A percentile compares a stretch with the other conserved stretches of the same genome.
Evolutionary conservation across 2,888 invertebrate species (phyloP).

Genomic region (Volucella zonaria): DNA sequence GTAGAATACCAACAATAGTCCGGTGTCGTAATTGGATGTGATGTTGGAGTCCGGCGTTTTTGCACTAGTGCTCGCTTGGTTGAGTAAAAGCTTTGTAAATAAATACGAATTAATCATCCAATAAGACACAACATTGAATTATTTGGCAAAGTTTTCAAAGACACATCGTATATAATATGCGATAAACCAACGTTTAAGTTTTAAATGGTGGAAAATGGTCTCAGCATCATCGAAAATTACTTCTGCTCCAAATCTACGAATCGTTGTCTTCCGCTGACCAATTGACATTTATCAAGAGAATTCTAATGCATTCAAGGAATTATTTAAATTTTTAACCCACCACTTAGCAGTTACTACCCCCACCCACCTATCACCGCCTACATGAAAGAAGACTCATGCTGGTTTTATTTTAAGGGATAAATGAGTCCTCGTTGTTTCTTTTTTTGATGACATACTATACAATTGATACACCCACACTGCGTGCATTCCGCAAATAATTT

Average conservation of each 20-base stretch:
- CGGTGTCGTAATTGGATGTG: too few species aligned
- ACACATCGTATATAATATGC: too few species aligned
- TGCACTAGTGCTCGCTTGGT: too few species aligned
- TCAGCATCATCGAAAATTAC: too few species aligned
- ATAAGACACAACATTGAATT: too few species aligned
- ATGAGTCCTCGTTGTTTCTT: conserved; percentile 2
- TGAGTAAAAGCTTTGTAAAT: too few species aligned
- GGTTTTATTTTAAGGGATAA: conserved; percentile 15
- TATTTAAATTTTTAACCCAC: conserved; percentile 8
- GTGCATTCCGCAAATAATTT: conserved; percentile 32
- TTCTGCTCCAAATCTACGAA: conserved; percentile 9
- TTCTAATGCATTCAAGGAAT: conserved; percentile 24
- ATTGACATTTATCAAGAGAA: conserved; percentile 35
- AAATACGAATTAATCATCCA: too few species aligned
- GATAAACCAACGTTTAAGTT: too few species aligned
- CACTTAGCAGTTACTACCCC: neutral
- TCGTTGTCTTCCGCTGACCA: conserved; percentile 18
- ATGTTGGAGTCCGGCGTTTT: too few species aligned
- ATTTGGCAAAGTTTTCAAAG: too few species aligned
- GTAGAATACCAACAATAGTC: too few species aligned
- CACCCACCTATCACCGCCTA: neutral
- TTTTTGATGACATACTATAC: neutral
- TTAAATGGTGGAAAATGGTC: too few species aligned
- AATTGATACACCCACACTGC: neutral
- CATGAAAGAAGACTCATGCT: conserved; percentile 7